These are phyloP conservation scores for Pollachius pollachius DNA, from an alignment of 2,113 vertebrate species.

Conservation along the genomic window DNA sequence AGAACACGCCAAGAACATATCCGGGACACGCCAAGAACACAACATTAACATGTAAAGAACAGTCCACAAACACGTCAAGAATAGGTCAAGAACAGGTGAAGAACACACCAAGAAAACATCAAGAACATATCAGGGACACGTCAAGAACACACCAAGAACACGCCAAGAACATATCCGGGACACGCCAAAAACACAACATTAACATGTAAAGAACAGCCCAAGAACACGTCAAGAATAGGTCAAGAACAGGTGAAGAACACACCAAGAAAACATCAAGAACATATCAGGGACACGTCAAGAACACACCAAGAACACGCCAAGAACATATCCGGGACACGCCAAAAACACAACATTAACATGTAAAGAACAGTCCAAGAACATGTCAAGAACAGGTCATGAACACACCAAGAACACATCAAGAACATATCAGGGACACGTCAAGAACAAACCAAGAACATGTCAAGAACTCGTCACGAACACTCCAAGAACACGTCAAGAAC, in stretches of 20 bases:
- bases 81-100: not conserved
- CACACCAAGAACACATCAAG: too few species aligned
- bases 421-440: conserved; percentile 2
- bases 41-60: not conserved
- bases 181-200: not conserved
- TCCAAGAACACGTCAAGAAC: not conserved
- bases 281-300: conserved; percentile 2
- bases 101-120: not conserved
- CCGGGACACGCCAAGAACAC: not conserved
- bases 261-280: not conserved
- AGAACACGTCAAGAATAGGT: not conserved
- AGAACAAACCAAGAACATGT: not conserved
- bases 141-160: not conserved
- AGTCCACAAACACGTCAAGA: conserved; percentile 2
- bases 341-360: not conserved
- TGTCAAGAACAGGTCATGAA: not conserved
- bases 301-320: not conserved
- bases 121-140: conserved; percentile 2
- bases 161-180: too few species aligned
- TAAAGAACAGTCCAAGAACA: conserved; percentile 6
- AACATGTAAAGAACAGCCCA: not conserved
- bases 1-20: not conserved
- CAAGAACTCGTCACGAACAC: not conserved
- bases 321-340: not conserved
- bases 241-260: not conserved